A percentile compares a stretch with the other conserved stretches of the same genome.
These are phyloP conservation scores for Agapornis roseicollis DNA, from an alignment of 2,113 vertebrate genomes.

Conservation along the genomic window DNA sequence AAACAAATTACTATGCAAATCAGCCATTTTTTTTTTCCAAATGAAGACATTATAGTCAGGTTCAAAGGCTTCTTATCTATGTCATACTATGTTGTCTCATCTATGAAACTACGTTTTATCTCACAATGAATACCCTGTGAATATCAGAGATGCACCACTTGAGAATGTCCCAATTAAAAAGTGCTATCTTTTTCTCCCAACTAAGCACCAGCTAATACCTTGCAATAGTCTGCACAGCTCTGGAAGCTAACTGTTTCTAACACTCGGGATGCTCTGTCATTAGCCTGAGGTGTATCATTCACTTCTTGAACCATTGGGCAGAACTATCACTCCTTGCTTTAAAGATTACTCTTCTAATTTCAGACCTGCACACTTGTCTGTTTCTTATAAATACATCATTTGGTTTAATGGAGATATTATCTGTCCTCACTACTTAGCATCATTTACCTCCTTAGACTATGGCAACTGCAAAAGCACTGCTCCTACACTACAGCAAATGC, in stretches of 20 bases:
- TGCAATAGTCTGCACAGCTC: not conserved
- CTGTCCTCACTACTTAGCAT: not conserved
- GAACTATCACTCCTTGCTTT: not conserved
- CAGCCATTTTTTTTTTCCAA: not conserved
- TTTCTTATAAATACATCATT: not conserved
- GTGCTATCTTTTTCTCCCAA: not conserved
- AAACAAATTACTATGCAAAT: not conserved
- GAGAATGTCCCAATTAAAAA: not conserved
- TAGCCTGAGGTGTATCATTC: not conserved
- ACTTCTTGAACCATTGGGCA: not conserved
- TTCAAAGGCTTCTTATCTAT: not conserved
- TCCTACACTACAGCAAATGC: not conserved
- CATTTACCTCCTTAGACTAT: not conserved
- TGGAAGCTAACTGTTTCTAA: not conserved
- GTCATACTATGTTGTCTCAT: fast-evolving
- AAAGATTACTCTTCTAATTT: not conserved
- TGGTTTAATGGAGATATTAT: not conserved
- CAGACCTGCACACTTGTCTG: not conserved
- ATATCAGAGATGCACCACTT: not conserved
- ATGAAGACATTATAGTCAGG: not conserved
- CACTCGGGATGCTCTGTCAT: not conserved
- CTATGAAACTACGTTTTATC: not conserved
- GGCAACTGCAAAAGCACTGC: not conserved
- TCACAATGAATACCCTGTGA: not conserved
- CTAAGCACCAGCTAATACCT: not conserved